A percentile compares a stretch with the other conserved stretches of the same genome.
Evolutionary conservation across 2,113 vertebrate genomes (phyloP).

Genomic region (Sylvietta virens): DNA sequence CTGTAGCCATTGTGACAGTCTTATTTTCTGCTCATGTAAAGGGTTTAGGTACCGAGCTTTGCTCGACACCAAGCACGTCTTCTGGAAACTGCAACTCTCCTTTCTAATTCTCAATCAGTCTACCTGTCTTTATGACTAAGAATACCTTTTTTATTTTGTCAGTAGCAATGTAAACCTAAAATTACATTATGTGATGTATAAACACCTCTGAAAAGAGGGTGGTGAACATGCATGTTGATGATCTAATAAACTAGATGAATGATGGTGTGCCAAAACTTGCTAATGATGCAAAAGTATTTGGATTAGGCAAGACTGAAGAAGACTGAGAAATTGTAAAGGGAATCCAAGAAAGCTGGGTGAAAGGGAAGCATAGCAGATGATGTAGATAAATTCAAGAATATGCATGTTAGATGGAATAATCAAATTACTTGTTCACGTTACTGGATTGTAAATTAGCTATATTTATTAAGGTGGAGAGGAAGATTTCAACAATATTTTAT

Average conservation of each 20-base stretch:
- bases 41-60: not conserved
- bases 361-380: slow-evolving; percentile 44
- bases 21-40: not conserved
- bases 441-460: not conserved
- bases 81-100: not conserved
- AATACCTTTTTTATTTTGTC: not conserved
- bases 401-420: slow-evolving; percentile 7
- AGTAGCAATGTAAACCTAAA: slow-evolving; percentile 17
- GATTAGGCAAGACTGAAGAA: slow-evolving; percentile 41
- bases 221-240: slow-evolving; percentile 17
- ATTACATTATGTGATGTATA: slow-evolving; percentile 19
- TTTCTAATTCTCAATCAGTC: not conserved
- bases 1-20: not conserved
- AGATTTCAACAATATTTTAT: not conserved
- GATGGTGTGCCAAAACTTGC: slow-evolving; percentile 58
- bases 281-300: slow-evolving; percentile 59
- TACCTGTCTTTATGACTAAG: not conserved
- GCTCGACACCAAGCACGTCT: not conserved
- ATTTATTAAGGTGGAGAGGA: not conserved
- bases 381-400: slow-evolving; percentile 57
- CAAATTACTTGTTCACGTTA: not conserved
- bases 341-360: slow-evolving; percentile 49
- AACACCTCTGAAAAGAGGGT: slow-evolving; percentile 26
- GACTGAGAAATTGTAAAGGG: slow-evolving; percentile 16
- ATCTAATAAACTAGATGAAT: slow-evolving; percentile 50